Evolutionary conservation across 2,113 vertebrate genomes (phyloP), one percentile per base, ranked within the genome.

Genomic region (Mola mola): DNA sequence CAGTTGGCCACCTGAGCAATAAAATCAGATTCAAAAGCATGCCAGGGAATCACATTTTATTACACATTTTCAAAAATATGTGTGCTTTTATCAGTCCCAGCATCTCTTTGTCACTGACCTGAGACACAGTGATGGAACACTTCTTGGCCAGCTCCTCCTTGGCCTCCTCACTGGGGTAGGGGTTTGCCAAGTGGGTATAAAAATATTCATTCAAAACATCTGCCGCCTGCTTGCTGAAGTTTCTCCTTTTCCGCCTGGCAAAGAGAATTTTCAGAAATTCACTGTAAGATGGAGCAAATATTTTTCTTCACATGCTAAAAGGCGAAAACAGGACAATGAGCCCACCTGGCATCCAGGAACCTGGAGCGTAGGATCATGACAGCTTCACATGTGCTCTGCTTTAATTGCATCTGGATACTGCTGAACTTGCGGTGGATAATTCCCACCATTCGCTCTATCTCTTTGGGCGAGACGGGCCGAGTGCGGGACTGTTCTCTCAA

Each of bases 121-220:
- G 97, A 5, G 97, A 98, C 91, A 99, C 97, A 33, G 97, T 98
- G 93, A 98, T 98, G 92, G 95, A 96, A 94, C 97, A 98, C 81
- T 99, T 99, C 93, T 99, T 99, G 83, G 97, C 97, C 95, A 99
- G 93, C 93, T 99, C 97, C 88, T 99, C 97, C 92, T 99, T 99
- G 88, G 97, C 97, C 92, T 99, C 97, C 93, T 99, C 97, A 58
- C 97, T 99, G 49, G 97, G 97, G 77, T 99, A 99, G 12, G 97
- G 97, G 91, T 99, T 99, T 87, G 96, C 98, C 92, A 99, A 96
- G 93, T 99, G 97, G 38, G 97, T 98, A 92, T 99, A 99, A 91
- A 99, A 99, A 90, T 99, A 99, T 90, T 99, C 97, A 0, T 99
- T 99, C 92, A 99, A 90, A 84, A 99, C 98, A 92, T 99, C 97